Percentiles rank a stretch among this genome's conserved stretches.
Evolutionary conservation across 2,888 invertebrate genomes (phyloP).

Genomic region (Eremobia ochroleuca): DNA sequence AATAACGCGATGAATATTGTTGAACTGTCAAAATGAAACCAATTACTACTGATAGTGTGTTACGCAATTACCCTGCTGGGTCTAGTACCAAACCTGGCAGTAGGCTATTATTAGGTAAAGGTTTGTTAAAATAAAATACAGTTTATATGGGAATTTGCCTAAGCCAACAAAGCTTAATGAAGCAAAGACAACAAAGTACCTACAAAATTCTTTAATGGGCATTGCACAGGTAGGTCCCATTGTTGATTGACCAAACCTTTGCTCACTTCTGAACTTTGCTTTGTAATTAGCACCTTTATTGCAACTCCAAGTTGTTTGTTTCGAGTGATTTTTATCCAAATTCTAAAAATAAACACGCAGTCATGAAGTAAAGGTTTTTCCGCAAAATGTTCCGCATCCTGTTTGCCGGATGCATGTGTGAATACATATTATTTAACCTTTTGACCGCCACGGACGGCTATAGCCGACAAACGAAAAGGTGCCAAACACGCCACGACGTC

Average conservation of each 20-base stretch:
- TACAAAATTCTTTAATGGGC: not conserved
- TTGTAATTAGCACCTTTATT: not conserved
- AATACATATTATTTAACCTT: no score
- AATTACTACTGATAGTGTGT: no score
- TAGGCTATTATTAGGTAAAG: not conserved
- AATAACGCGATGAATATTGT: no score
- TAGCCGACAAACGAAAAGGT: no score
- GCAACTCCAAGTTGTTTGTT: not conserved
- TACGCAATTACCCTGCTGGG: no score
- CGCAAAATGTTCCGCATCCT: no score
- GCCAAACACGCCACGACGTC: no score
- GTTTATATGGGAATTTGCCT: not conserved
- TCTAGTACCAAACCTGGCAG: not conserved
- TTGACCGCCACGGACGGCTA: no score
- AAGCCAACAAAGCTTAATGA: not conserved
- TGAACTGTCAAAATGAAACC: no score
- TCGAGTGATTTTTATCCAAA: not conserved
- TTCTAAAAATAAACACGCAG: constrained; percentile 7
- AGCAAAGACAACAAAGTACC: not conserved
- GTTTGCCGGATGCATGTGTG: no score
- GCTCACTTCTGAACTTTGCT: constrained; percentile 15
- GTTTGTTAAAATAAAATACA: not conserved
- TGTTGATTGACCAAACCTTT: not conserved
- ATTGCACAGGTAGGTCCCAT: not conserved
- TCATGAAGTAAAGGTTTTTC: not conserved